Evolutionary conservation across 2,797 vertebrate genomes (phyloP), one percentile per base, ranked within the genome.

Genomic region (Leuciscus waleckii): DNA sequence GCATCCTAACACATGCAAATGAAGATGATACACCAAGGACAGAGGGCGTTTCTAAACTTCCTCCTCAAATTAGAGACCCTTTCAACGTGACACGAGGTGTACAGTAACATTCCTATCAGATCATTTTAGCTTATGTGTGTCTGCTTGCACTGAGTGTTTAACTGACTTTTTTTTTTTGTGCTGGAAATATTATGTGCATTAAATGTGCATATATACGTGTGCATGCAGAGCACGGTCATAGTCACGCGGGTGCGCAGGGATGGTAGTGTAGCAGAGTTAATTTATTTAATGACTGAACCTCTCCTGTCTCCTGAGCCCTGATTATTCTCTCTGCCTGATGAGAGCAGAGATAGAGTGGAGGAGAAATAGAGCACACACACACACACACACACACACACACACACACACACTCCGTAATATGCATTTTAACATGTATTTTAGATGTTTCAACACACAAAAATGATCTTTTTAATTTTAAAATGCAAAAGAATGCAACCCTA

Each of bases 241-340:
- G 90, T 93, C 89, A 91, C 87, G 83, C 86, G 90, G 74, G 91
- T 91, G 92, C 91, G 93, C 91, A 92, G 93, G 91, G 93, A 94
- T 94, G 91, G 82, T 89, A 88, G 93, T 93, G 93, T 93, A 93
- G 93, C 93, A 94, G 92, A 95, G 93, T 95, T 95, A 94, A 95
- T 95, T 95, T 95, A 95, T 95, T 95, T 95, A 95, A 95, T 95
- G 94, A 95, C 93, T 93, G 92, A 95, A 92, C 92, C 92, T 95
- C 93, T 95, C 63, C 73, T 95, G 90, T 95, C 93, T 94, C 93
- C 92, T 91, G 92, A 94, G 93, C 92, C 93, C 94, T 94, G 95
- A 95, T 95, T 95, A 95, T 92, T 94, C 94, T 95, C 93, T 92
- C 91, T 92, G 93, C 92, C 93, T 94, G 94, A 95, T 94, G 94